A percentile compares a stretch with the other conserved stretches of the same genome.
Evolutionary conservation across 2,113 vertebrate genomes (phyloP).

Genomic region (Salvator merianae): DNA sequence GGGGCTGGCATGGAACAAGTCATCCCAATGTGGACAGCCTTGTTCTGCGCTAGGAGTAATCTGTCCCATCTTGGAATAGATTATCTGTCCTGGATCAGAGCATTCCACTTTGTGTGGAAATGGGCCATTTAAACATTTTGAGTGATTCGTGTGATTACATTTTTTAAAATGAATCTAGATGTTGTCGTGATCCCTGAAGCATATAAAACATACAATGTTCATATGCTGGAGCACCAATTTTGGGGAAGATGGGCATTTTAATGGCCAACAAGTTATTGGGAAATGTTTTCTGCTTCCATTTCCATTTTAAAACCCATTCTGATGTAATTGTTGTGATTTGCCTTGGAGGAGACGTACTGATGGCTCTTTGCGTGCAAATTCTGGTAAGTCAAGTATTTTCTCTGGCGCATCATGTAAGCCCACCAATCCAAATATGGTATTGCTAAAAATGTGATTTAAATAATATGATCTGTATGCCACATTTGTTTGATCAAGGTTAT

Average conservation of each 20-base stretch:
- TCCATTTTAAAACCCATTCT: constrained; percentile 7
- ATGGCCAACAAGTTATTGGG: not conserved
- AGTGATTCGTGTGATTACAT: too few relatives aligned
- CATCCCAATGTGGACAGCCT: too few relatives aligned
- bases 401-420: not conserved
- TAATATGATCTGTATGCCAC: not conserved
- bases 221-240: not conserved
- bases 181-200: too few relatives aligned
- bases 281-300: not conserved
- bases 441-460: constrained; percentile 14
- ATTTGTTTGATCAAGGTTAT: constrained; percentile 36
- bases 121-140: too few relatives aligned
- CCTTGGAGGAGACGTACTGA: not conserved
- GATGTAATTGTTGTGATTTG: constrained; percentile 17
- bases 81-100: too few relatives aligned
- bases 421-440: rapidly evolving
- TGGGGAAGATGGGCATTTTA: not conserved
- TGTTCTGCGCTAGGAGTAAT: too few relatives aligned
- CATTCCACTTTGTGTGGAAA: too few relatives aligned
- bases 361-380: not conserved
- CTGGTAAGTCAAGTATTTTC: not conserved
- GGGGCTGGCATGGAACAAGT: too few relatives aligned
- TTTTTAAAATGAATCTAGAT: too few relatives aligned
- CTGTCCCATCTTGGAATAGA: too few relatives aligned
- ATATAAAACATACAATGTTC: too few relatives aligned